Evolutionary conservation across 2,797 vertebrate species (phyloP).

Genomic region (Anableps anableps): DNA sequence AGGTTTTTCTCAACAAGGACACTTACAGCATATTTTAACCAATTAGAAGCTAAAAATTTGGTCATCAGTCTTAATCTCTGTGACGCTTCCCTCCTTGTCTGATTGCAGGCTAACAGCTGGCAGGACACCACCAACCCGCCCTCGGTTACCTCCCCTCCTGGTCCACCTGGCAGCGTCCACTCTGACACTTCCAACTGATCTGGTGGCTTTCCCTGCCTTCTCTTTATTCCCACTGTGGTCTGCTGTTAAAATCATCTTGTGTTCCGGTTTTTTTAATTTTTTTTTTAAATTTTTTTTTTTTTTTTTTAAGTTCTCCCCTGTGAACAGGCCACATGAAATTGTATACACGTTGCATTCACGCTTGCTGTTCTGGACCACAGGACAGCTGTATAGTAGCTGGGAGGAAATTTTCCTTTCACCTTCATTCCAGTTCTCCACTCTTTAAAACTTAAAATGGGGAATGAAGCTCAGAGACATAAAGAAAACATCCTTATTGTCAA

Average conservation of each 20-base stretch:
- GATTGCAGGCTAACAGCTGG: slow-evolving; percentile 87
- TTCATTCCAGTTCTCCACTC: slow-evolving; percentile 47
- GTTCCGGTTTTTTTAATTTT: neutral
- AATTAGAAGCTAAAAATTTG: slow-evolving; percentile 4
- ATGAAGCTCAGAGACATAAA: slow-evolving; percentile 52
- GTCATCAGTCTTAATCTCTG: neutral
- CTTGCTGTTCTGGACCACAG: slow-evolving; percentile 73
- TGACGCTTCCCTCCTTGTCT: slow-evolving; percentile 15
- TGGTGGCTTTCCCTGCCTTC: slow-evolving; percentile 48
- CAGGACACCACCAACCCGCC: slow-evolving; percentile 84
- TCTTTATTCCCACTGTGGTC: slow-evolving; percentile 56
- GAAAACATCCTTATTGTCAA: slow-evolving; percentile 50
- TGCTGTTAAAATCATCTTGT: slow-evolving; percentile 45
- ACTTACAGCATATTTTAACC: neutral
- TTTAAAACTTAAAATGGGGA: slow-evolving; percentile 44
- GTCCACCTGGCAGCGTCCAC: slow-evolving; percentile 84
- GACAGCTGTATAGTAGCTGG: slow-evolving; percentile 62
- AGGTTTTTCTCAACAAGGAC: neutral
- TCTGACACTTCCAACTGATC: slow-evolving; percentile 87
- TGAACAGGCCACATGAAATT: slow-evolving; percentile 52
- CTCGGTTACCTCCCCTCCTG: slow-evolving; percentile 83
- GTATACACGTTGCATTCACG: slow-evolving; percentile 58
- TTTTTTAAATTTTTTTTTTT: slow-evolving; percentile 25
- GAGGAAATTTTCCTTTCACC: slow-evolving; percentile 49
- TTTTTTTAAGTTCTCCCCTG: slow-evolving; percentile 35